Evolutionary conservation across 2,797 vertebrate species (phyloP), one percentile per base, ranked within the genome.

Genomic region (Pseudochaenichthys georgianus): DNA sequence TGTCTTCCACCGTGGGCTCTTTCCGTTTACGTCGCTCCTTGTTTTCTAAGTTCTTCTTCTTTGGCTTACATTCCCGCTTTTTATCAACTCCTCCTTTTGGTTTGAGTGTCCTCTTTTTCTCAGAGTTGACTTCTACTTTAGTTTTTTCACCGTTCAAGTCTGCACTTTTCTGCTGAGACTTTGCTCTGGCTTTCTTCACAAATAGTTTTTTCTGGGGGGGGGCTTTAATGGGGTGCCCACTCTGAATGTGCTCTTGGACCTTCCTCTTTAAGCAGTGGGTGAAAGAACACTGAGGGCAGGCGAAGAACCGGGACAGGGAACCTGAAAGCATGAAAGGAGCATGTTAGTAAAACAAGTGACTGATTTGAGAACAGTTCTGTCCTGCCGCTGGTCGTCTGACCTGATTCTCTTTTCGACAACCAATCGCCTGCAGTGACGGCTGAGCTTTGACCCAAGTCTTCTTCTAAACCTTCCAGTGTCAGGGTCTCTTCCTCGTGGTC

Each of bases 241-340:
- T 65, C 67, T 65, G 59, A 23, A 90, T 85, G 82, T 90, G 90
- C 64, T 91, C 85, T 23, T 77, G 77, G 41, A 91, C 84, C 12
- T 72, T 85, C 71, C 62, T 88, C 77, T 79, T 88, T 8, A 46
- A 3, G 13, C 58, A 41, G 52, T 90, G 85, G 46, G 72, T 41
- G 48, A 84, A 90, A 0, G 90, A 75, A 72, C 89, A 88, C 72
- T 85, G 79, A 42, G 87, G 76, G 73, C 90, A 92, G 73, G 76
- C 70, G 64, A 77, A 90, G 34, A 81, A 72, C 48, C 48, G 31
- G 3, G 90, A 84, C 38, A 84, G 28, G 13, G 58, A 45, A 63
- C 82, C 92, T 92, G 75, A 59, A 52, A 41, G 13, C 0, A 81
- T 1, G 13, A 64, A 45, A 47, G 67, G 17, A 64, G 1, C 3